Evolutionary conservation across 2,113 vertebrate genomes (phyloP).

Genomic region (Cyprinodon tularosa): DNA sequence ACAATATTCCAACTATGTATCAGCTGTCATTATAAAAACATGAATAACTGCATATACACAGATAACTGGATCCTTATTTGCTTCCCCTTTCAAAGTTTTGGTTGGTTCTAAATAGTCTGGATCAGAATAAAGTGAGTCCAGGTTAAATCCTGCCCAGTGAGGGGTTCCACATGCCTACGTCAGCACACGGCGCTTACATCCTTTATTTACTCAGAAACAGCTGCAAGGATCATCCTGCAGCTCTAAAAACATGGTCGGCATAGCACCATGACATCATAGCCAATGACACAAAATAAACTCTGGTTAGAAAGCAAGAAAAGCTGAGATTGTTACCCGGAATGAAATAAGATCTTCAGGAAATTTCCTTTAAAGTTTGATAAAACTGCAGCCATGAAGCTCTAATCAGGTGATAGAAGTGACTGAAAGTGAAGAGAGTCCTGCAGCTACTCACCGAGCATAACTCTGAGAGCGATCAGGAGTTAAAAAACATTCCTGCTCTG

Average conservation of each 20-base stretch:
- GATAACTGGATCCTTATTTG: not conserved
- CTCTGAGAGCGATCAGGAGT: conserved; percentile 11
- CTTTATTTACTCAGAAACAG: conserved; percentile 14
- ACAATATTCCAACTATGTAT: no score
- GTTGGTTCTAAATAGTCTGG: not conserved
- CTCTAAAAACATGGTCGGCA: not conserved
- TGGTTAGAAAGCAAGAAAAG: not conserved
- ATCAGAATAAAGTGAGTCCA: not conserved
- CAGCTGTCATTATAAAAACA: no score
- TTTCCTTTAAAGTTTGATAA: not conserved
- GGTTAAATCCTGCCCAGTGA: not conserved
- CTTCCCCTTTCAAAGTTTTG: not conserved
- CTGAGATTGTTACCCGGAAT: not conserved
- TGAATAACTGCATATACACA: no score
- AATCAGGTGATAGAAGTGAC: conserved; percentile 18
- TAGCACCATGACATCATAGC: not conserved
- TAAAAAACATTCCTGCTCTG: conserved; percentile 17
- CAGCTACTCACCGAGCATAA: conserved; percentile 47
- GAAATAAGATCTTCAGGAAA: not conserved
- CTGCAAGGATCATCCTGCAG: not conserved
- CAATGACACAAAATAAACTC: accelerated
- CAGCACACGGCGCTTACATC: not conserved
- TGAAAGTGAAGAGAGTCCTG: not conserved
- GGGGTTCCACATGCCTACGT: not conserved
- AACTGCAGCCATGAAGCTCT: not conserved